Base-by-base conservation (phyloP, 2,113 vertebrate genomes). In the Ictalurus punctatus region DNA sequence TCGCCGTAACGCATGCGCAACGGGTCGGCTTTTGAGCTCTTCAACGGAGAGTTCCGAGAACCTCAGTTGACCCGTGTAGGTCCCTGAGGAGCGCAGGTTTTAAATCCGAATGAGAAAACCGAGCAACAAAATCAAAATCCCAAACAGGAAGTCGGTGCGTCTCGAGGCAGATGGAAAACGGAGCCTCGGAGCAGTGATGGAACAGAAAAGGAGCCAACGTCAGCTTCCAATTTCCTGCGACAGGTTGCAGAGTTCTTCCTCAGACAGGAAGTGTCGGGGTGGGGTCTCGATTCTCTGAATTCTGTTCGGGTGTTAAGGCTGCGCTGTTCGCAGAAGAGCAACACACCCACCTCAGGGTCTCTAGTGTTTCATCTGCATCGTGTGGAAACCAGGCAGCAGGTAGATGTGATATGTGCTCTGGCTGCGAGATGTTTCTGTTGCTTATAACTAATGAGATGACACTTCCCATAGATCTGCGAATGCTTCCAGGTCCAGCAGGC, bases 211-310 rank as follows among this genome's bases (percentile, higher is more conserved):
- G 85, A 40, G 48, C 81, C 67, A 83, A 34, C 71, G 37, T 86
- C 67, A 63, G 82, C 79, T 84, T 90, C 76, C 56, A 90, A 61
- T 89, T 86, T 78, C 74, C 84, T 44, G 56, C 34, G 52, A 84
- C 71, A 83, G 87, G 87, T 89, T 87, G 73, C 76, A 85, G 83
- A 87, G 89, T 74, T 80, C 84, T 92, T 90, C 90, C 90, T 82
- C 86, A 61, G 44, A 76, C 88, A 89, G 91, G 92, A 92, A 91
- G 88, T 27, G 4, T 81, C 85, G 44, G 91, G 91, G 88, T 84
- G 56, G 88, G 79, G 83, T 86, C 34, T 76, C 0, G 30, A 19
- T 88, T 83, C 83, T 88, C 27, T 61, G 58, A 78, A 85, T 78
- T 90, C 34, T 80, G 82, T 81, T 85, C 80, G 6, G 48, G 21